Evolutionary conservation across 2,113 vertebrate genomes (phyloP), one percentile per base, ranked within the genome.

Genomic region (Podarcis cretensis): DNA sequence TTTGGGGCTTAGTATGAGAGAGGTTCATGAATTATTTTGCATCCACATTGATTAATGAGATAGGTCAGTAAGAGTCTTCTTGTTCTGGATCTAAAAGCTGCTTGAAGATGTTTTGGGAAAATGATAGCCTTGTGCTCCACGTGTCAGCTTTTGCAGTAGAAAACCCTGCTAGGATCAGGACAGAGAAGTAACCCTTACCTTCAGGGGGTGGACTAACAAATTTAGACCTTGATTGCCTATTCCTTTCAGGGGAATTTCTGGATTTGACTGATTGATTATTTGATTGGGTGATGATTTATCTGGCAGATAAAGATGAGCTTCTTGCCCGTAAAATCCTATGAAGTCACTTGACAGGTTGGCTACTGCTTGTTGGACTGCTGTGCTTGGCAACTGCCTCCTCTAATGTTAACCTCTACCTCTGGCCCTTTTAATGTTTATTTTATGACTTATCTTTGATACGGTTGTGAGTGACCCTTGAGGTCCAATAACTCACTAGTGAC

Each of bases 361-460:
- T 92, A 85, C 84, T 0, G 18, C 90, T 48, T 80, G 30, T 5
- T 83, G 0, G 57, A 84, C 81, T 80, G 81, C 90, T 80, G 68
- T 0, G 0, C 77, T 87, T 77, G 83, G 93, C 89, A n/a, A 43
- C 0, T 0, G 21, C 85, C 87, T 83, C 23, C 80, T 93, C 89
- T 77, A 2, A 6, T 0, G 0, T 57, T 84, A 68, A 85, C 87
- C 92, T 66, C 83, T 85, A 1, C 65, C 0, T 1, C 66, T 10
- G 90, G 85, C 77, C 89, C 71, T 63, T 76, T 89, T 87, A 10
- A 76, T 96, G 77, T 95, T 95, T 95, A 85, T 87, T 94, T 94
- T 93, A 88, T 95, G 94, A 92, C 94, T 23, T 80, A 90, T 88
- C 92, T 85, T 79, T 89, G 94, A 91, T 94, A 90, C 66, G 30